Evolutionary conservation across 2,888 invertebrate species (phyloP).

Genomic region (Platycheirus rosarum): DNA sequence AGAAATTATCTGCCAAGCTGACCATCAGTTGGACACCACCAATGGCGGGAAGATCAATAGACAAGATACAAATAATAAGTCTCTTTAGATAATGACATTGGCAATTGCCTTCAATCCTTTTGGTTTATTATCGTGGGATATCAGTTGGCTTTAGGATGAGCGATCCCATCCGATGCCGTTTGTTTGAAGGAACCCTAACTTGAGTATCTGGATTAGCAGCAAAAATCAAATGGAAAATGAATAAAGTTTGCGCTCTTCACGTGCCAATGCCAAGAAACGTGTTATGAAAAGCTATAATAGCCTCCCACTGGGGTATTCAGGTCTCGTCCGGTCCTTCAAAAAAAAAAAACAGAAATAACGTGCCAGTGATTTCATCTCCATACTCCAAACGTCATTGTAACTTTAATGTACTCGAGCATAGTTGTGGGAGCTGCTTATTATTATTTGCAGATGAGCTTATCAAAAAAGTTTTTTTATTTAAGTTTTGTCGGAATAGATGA

Average conservation of each 20-base stretch:
- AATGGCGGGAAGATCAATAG: background rate
- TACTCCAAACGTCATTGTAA: slow-evolving; percentile 13
- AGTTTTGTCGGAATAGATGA: slow-evolving; percentile 28
- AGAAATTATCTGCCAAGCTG: background rate
- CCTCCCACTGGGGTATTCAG: slow-evolving; percentile 57
- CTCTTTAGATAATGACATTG: background rate
- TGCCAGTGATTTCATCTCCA: slow-evolving; percentile 53
- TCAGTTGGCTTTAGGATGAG: background rate
- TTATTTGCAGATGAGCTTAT: slow-evolving; percentile 45
- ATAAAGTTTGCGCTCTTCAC: slow-evolving; percentile 42
- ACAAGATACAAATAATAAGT: background rate
- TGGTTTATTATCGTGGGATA: slow-evolving; percentile 7
- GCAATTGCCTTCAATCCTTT: slow-evolving; percentile 3
- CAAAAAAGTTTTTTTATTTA: slow-evolving; percentile 46
- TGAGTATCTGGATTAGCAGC: too few species aligned
- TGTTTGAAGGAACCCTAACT: too few species aligned
- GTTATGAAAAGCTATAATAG: slow-evolving; percentile 24
- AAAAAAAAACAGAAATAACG: slow-evolving; percentile 45
- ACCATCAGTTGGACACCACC: background rate
- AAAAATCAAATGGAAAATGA: slow-evolving; percentile 3
- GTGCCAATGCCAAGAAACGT: slow-evolving; percentile 51
- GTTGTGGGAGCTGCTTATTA: background rate
- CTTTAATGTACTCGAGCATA: slow-evolving; percentile 2
- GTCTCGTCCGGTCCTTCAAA: slow-evolving; percentile 52
- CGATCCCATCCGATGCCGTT: too few species aligned